These are phyloP conservation scores for Poicephalus meyeri DNA, from an alignment of 2,113 vertebrate species.

Conservation along the genomic window DNA sequence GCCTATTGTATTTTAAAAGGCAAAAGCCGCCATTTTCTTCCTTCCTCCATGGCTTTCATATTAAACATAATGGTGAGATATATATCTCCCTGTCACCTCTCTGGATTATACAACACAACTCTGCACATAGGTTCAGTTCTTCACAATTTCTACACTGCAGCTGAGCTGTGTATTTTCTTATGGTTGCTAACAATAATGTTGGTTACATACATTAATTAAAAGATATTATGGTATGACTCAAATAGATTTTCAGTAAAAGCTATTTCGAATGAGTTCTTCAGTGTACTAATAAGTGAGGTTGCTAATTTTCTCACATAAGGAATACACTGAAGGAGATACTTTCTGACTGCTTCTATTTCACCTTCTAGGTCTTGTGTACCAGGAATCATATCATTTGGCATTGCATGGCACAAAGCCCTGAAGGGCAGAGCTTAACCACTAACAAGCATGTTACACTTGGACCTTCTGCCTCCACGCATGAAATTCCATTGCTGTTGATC, in stretches of 20 bases:
- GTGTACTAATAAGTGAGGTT: not conserved
- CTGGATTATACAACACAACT: not conserved
- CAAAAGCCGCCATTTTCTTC: not conserved
- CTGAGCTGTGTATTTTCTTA: not conserved
- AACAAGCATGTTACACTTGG: not conserved
- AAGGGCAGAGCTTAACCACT: not conserved
- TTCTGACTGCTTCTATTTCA: not conserved
- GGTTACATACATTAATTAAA: not conserved
- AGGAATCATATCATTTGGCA: not conserved
- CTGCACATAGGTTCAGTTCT: not conserved
- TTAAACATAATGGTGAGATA: not conserved
- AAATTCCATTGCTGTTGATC: not conserved
- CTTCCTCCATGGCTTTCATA: not conserved
- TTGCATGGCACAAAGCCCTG: fast-evolving
- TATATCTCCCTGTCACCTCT: not conserved
- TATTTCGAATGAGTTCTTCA: not conserved
- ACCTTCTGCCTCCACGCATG: not conserved
- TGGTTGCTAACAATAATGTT: not conserved
- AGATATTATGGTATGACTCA: not conserved
- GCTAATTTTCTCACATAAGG: not conserved
- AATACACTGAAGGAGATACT: not conserved
- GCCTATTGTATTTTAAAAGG: not conserved
- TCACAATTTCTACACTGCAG: not conserved
- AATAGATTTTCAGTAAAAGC: not conserved
- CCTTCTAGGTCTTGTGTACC: not conserved